Conservation (phyloP, 2,797 vertebrate genomes). For the Channallabes apus region DNA sequence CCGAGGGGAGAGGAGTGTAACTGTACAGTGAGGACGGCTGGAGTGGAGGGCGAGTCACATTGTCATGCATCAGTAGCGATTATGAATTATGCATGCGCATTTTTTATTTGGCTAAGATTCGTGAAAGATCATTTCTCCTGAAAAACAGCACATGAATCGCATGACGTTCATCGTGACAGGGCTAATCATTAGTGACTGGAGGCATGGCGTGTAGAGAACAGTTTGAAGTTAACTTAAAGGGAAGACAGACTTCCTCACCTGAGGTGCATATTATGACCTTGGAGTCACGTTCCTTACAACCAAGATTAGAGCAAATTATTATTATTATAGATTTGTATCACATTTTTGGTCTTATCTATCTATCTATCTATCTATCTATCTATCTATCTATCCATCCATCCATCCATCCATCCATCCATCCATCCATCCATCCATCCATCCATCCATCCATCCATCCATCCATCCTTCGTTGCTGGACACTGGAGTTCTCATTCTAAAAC, state of each 20-base stretch:
- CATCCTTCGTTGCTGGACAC: too few species aligned
- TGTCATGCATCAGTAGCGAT: not conserved
- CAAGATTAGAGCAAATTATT: not conserved
- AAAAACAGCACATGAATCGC: not conserved
- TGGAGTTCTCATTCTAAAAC: not conserved
- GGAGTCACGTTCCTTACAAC: not conserved
- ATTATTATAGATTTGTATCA: not conserved
- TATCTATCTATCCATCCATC: not conserved
- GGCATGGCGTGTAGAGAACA: not conserved
- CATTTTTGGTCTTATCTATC: not conserved
- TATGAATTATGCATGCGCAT: slow-evolving; percentile 20
- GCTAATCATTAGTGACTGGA: not conserved
- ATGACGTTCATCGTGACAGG: not conserved
- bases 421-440: not conserved
- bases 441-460: not conserved
- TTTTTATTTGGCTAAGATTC: slow-evolving; percentile 35
- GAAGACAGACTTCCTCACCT: not conserved
- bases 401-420: not conserved
- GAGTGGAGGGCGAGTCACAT: not conserved
- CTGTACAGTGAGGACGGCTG: not conserved
- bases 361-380: not conserved
- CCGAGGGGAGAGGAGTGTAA: not conserved
- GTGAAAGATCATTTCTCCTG: not conserved
- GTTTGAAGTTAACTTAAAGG: not conserved
- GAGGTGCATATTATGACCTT: not conserved